phyloP scores from a whole-genome alignment of 2,113 vertebrate species.

The Megaceryle torquata region DNA sequence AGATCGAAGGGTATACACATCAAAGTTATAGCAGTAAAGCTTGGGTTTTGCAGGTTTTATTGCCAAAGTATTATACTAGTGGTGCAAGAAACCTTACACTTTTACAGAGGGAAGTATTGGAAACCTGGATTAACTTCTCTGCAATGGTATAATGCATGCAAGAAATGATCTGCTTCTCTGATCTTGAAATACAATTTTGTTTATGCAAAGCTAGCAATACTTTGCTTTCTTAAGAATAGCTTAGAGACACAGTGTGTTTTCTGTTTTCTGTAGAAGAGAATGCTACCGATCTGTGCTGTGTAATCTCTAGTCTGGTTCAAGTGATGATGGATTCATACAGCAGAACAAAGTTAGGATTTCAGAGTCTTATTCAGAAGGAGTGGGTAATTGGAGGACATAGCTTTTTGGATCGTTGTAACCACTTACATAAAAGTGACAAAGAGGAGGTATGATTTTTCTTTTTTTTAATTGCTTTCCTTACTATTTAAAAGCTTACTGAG shows the following conservation, averaged over 20 bases:
- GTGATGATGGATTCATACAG: constrained; percentile 88
- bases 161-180: background rate
- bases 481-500: background rate
- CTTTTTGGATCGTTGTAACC: constrained; percentile 88
- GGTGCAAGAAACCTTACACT: accelerated
- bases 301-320: constrained; percentile 85
- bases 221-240: background rate
- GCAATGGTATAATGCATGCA: background rate
- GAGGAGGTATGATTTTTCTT: constrained; percentile 72
- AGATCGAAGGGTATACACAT: background rate
- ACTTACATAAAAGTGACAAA: constrained; percentile 82
- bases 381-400: constrained; percentile 84
- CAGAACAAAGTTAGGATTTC: constrained; percentile 83
- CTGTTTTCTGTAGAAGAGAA: constrained; percentile 77
- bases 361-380: constrained; percentile 88
- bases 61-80: background rate
- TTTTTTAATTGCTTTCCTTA: background rate
- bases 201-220: background rate
- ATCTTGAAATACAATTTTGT: background rate
- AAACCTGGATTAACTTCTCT: background rate
- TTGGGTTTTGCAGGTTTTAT: background rate
- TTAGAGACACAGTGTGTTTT: background rate
- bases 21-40: background rate
- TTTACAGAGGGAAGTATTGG: background rate
- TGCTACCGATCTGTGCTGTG: constrained; percentile 85